Conservation (phyloP, 2,888 invertebrate genomes). For the Scaptomyza flava region DNA sequence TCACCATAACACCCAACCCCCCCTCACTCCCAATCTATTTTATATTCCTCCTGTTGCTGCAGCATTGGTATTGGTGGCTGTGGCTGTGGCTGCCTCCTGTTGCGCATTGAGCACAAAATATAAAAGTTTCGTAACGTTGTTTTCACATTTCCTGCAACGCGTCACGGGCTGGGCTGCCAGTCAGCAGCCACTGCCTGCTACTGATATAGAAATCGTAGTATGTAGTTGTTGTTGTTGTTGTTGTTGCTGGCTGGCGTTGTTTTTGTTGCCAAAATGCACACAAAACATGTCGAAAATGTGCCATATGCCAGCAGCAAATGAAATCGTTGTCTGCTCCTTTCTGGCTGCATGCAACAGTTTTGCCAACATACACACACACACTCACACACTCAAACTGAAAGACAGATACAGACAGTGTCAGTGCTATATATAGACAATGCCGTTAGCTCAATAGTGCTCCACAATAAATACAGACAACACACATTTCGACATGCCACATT, state of each 20-base stretch:
- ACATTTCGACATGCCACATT: constrained; percentile 79
- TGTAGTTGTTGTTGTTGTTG: too few relatives aligned
- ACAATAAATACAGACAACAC: constrained; percentile 54
- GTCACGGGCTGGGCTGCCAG: constrained; percentile 57
- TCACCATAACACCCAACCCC: not conserved
- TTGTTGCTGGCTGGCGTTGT: constrained; percentile 41
- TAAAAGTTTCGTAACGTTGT: constrained; percentile 79
- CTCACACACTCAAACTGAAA: not conserved
- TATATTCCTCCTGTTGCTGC: constrained; percentile 8
- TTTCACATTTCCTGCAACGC: constrained; percentile 78
- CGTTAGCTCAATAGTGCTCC: constrained; percentile 56
- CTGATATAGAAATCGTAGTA: constrained; percentile 41
- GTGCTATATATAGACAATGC: constrained; percentile 47
- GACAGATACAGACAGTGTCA: constrained; percentile 24
- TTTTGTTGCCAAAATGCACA: constrained; percentile 73
- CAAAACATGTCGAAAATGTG: constrained; percentile 80
- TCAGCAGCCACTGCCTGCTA: constrained; percentile 55
- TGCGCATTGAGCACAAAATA: constrained; percentile 72
- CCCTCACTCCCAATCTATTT: not conserved
- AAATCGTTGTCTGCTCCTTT: constrained; percentile 46
- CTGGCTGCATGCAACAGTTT: constrained; percentile 75
- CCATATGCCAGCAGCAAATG: constrained; percentile 77
- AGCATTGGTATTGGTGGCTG: constrained; percentile 49
- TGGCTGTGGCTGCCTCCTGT: constrained; percentile 61
- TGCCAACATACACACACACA: constrained; percentile 36